A percentile compares a stretch with the other conserved stretches of the same genome.
phyloP scores from a whole-genome alignment of 2,888 invertebrate genomes.

The Thecocarcelia acutangulata region DNA sequence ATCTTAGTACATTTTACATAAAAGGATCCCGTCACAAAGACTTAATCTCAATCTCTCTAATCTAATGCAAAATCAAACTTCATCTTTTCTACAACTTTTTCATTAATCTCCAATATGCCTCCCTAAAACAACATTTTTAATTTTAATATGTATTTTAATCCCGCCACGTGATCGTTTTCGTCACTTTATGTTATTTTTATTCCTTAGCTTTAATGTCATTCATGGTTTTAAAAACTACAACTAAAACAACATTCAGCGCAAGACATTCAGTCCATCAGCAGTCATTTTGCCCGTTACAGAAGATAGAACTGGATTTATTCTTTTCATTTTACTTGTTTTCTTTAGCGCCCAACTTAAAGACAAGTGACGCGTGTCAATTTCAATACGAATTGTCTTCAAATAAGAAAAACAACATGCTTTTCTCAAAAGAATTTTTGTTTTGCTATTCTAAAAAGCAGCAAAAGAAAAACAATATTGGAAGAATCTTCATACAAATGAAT shows the following conservation, averaged over 20 bases:
- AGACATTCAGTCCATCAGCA: constrained; percentile 32
- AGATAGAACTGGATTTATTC: constrained; percentile 25
- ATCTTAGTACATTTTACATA: no score
- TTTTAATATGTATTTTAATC: constrained; percentile 27
- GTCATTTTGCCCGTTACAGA: constrained; percentile 27
- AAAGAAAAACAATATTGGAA: constrained; percentile 32
- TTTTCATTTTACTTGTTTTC: constrained; percentile 29
- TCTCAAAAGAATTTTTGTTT: constrained; percentile 8
- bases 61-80: no score
- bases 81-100: no score
- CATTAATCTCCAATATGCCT: neutral
- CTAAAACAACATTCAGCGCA: constrained; percentile 31
- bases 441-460: neutral
- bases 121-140: neutral
- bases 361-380: constrained; percentile 69
- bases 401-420: constrained; percentile 35
- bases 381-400: constrained; percentile 65
- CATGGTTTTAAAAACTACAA: constrained; percentile 44
- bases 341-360: constrained; percentile 63
- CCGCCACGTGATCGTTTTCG: constrained; percentile 18
- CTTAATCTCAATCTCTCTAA: no score
- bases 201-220: constrained; percentile 39
- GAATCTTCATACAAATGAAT: neutral
- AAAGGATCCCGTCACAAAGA: no score
- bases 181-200: neutral